Percentiles rank a stretch among this genome's conserved stretches.
Evolutionary conservation across 2,113 vertebrate genomes (phyloP).

Genomic region (Falcunculus frontatus): DNA sequence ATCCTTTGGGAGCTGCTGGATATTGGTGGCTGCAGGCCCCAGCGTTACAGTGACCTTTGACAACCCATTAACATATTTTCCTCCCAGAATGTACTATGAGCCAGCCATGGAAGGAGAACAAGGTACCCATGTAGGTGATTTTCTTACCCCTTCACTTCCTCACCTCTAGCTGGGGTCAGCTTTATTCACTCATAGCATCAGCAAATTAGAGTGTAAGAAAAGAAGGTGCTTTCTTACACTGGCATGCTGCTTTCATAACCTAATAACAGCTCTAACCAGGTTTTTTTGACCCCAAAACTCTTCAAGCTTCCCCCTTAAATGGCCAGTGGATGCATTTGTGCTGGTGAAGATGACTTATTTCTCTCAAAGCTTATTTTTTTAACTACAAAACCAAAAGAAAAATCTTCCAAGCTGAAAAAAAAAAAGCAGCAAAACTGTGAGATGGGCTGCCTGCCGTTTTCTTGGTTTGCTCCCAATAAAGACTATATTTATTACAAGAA

Average conservation of each 20-base stretch:
- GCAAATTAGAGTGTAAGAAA: background rate
- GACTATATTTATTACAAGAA: conserved; percentile 51
- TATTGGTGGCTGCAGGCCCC: background rate
- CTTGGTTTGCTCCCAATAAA: conserved; percentile 55
- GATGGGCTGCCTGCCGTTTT: background rate
- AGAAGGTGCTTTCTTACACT: background rate
- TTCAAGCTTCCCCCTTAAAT: background rate
- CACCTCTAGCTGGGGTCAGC: background rate
- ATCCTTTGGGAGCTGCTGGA: background rate
- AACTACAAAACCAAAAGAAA: background rate
- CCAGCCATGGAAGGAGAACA: background rate
- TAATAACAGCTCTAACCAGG: background rate
- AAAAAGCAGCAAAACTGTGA: background rate
- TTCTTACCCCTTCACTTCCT: background rate
- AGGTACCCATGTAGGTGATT: background rate
- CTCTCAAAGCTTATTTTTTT: background rate
- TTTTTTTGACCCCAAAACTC: background rate
- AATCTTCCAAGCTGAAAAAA: background rate
- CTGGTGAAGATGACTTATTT: background rate
- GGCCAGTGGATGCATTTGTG: background rate
- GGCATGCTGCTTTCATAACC: background rate
- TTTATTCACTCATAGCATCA: background rate
- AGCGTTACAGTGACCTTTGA: background rate
- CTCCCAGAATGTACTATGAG: background rate
- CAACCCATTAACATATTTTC: background rate